phyloP scores from a whole-genome alignment of 2,113 vertebrate genomes.

The rabbit (Oryctolagus cuniculus) region DNA sequence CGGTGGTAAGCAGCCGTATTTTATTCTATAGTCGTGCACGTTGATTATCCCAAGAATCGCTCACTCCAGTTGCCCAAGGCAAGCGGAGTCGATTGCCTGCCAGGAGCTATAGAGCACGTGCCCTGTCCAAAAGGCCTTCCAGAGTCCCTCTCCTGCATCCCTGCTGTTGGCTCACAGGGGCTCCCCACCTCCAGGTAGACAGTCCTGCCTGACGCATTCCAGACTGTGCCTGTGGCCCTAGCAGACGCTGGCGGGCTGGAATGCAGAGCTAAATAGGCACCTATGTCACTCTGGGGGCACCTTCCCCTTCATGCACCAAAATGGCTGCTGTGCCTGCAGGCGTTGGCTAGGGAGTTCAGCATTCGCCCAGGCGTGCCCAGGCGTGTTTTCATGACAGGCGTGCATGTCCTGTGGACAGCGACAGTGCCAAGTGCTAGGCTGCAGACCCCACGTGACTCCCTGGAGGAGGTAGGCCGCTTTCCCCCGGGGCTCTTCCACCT shows the following conservation, averaged over 20 bases:
- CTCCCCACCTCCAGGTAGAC: not conserved
- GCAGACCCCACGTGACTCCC: not conserved
- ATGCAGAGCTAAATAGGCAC: not conserved
- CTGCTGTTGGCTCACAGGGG: not conserved
- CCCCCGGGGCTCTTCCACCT: not conserved
- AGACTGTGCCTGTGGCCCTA: not conserved
- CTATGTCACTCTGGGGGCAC: not conserved
- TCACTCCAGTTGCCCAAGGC: not conserved
- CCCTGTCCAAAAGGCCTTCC: not conserved
- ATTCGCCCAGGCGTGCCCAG: not conserved
- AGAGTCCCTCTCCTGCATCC: not conserved
- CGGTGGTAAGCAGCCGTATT: not conserved
- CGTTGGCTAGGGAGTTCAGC: not conserved
- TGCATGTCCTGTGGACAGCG: not conserved
- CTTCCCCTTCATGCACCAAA: not conserved
- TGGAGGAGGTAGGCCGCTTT: fast-evolving
- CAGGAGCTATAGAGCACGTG: not conserved
- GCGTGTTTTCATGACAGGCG: not conserved
- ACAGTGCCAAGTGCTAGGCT: too few relatives aligned
- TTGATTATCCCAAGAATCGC: not conserved
- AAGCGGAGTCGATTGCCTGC: not conserved
- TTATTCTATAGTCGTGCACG: not conserved
- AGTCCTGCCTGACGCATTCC: not conserved
- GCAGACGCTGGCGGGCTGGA: not conserved
- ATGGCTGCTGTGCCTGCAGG: not conserved